Base-by-base conservation (phyloP, 1,140 invertebrate species). In the Trissolcus basalis region DNA sequence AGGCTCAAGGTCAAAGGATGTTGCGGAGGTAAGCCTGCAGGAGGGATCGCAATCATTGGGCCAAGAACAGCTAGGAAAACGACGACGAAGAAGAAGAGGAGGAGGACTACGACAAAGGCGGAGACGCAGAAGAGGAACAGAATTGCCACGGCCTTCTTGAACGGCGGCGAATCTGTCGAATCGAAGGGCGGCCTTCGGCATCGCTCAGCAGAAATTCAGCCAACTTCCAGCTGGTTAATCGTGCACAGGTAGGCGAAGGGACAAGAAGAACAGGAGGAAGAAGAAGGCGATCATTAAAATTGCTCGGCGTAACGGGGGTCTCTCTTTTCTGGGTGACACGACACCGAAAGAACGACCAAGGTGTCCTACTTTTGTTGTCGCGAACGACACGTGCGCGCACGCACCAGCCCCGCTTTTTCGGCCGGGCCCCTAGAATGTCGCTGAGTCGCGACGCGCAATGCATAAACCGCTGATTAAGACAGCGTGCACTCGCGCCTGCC, bases 241-340 rank as follows among this genome's bases (percentile, higher is more conserved):
- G 78, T 78, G 72, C 64, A 69, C 81, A 84, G 83, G 82, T 85
- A 80, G 79, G 83, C 70, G 49, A 67, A 70, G 78, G 65, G 60
- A 72, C 50, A 44, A 69, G 61, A 70, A 67, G 68, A 68, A 71
- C 51, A 80, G 71, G 55, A 77, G 65, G 68, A 67, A 58, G 71
- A 60, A 73, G 73, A 49, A 78, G 78, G 43, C 69, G 78, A 82
- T 86, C 78, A 77, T 84, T 85, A 80, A 83, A 85, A 82, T 83
- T 83, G 83, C 72, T 81, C 73, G 36, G 78, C 67, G 77, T 75
- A 76, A 74, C 74, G 72, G 72, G 65, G 77, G 69, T 67, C 72
- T 27, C 19, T 73, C 51, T 77, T 79, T 77, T 67, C 61, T 53
- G 43, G 74, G 56, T 78, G 77, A 77, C 77, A 80, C 50, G 51